These are phyloP conservation scores for Dendronephthya gigantea DNA, from an alignment of 64 coral and sea anemone genomes.

Conservation along the genomic window DNA sequence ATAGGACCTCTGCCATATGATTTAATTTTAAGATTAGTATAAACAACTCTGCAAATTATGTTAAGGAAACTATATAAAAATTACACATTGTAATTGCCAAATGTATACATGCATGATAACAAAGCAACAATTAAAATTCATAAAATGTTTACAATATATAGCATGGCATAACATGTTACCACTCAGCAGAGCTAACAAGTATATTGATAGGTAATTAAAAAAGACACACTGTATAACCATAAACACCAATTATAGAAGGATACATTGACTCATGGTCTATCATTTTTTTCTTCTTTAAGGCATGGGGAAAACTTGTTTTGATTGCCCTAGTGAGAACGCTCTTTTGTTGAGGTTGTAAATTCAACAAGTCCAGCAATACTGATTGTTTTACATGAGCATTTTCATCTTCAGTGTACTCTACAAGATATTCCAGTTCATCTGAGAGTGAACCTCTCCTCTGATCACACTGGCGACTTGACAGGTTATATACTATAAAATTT, in stretches of 20 bases:
- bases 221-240: too few species aligned
- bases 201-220: too few species aligned
- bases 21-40: neutral
- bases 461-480: neutral
- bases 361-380: neutral
- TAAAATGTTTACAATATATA: too few species aligned
- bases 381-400: neutral
- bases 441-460: neutral
- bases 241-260: neutral
- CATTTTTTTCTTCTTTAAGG: neutral
- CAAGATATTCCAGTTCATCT: neutral
- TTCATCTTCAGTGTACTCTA: neutral
- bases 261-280: neutral
- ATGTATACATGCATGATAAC: too few species aligned
- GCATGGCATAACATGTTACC: too few species aligned
- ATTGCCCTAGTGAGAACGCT: neutral
- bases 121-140: too few species aligned
- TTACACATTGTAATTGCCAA: too few species aligned
- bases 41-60: neutral
- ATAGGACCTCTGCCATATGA: neutral
- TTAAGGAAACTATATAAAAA: neutral
- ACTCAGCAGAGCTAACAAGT: too few species aligned
- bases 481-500: neutral
- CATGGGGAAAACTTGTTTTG: neutral
- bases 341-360: neutral